phyloP scores from a whole-genome alignment of 2,888 invertebrate genomes.

The Andrena haemorrhoa region DNA sequence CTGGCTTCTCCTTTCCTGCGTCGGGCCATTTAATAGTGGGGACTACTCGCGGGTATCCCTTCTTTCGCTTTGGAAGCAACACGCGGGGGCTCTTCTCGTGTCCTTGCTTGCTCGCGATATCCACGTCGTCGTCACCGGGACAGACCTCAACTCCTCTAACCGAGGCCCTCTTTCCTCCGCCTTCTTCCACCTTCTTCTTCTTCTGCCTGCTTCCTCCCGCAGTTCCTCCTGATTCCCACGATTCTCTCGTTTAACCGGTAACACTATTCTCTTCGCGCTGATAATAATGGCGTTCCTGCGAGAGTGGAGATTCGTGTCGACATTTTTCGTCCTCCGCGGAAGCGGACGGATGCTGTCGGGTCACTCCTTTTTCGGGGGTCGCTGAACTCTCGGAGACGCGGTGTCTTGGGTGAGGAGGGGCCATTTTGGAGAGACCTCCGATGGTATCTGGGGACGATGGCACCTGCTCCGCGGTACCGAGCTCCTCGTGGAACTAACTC shows the following conservation, averaged over 20 bases:
- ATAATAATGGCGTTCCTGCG: conserved; percentile 36
- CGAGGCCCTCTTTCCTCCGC: conserved; percentile 30
- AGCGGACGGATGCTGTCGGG: neutral
- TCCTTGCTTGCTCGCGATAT: conserved; percentile 63
- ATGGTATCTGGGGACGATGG: neutral
- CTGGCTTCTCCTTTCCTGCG: conserved; percentile 66
- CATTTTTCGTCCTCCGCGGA: conserved; percentile 24
- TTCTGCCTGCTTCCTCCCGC: neutral
- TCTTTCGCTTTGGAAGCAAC: conserved; percentile 58
- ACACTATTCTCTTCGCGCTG: conserved; percentile 45
- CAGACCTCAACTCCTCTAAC: conserved; percentile 29
- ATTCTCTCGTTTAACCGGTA: conserved; percentile 59
- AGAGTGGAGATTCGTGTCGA: conserved; percentile 70
- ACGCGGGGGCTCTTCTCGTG: conserved; percentile 49
- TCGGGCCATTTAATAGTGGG: conserved; percentile 73
- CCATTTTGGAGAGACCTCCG: neutral
- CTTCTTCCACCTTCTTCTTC: conserved; percentile 2
- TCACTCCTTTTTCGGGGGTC: neutral
- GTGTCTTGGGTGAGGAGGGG: neutral
- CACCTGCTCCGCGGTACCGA: neutral
- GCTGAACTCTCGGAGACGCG: neutral
- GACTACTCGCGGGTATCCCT: conserved; percentile 69
- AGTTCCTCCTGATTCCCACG: conserved; percentile 61
- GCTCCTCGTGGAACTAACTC: too few species aligned
- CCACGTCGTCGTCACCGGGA: conserved; percentile 40